A percentile compares a stretch with the other conserved stretches of the same genome.
Evolutionary conservation across 2,888 invertebrate genomes (phyloP).

Genomic region (Synergus japonicus): DNA sequence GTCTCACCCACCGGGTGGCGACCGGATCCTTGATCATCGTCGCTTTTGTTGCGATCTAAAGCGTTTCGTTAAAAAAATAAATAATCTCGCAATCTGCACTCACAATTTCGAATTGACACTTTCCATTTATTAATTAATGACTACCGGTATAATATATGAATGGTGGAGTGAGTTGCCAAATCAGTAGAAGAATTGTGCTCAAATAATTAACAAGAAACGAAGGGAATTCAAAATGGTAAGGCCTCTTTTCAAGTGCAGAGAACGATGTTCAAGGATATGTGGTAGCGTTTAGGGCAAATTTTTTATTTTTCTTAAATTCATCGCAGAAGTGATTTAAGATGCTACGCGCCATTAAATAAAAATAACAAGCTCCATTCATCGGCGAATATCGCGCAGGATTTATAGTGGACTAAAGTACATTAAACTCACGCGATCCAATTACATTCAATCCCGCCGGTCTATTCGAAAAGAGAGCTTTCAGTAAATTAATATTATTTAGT

Average conservation of each 20-base stretch:
- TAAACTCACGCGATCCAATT: slow-evolving; percentile 42
- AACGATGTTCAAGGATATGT: neutral
- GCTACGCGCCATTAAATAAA: slow-evolving; percentile 37
- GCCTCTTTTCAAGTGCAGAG: neutral
- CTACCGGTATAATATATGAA: neutral
- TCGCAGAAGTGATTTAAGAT: slow-evolving; percentile 31
- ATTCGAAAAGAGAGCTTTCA: slow-evolving; percentile 27
- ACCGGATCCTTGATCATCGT: slow-evolving; percentile 12
- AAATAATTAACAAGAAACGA: neutral
- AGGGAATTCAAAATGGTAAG: neutral
- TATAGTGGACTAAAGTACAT: slow-evolving; percentile 32
- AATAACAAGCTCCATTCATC: slow-evolving; percentile 42
- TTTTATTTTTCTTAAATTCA: slow-evolving; percentile 17
- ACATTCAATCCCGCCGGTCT: slow-evolving; percentile 18
- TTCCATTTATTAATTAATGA: neutral
- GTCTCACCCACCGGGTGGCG: slow-evolving; percentile 49
- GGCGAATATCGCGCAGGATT: slow-evolving; percentile 35
- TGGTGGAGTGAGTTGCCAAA: neutral
- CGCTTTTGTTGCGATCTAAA: neutral
- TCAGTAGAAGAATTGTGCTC: neutral
- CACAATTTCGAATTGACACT: neutral
- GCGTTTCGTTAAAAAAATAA: neutral
- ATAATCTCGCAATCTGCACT: neutral
- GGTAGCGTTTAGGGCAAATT: slow-evolving; percentile 2
- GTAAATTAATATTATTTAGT: slow-evolving; percentile 39